Conservation (phyloP, 2,113 vertebrate genomes). For the Eubucco bourcierii region DNA sequence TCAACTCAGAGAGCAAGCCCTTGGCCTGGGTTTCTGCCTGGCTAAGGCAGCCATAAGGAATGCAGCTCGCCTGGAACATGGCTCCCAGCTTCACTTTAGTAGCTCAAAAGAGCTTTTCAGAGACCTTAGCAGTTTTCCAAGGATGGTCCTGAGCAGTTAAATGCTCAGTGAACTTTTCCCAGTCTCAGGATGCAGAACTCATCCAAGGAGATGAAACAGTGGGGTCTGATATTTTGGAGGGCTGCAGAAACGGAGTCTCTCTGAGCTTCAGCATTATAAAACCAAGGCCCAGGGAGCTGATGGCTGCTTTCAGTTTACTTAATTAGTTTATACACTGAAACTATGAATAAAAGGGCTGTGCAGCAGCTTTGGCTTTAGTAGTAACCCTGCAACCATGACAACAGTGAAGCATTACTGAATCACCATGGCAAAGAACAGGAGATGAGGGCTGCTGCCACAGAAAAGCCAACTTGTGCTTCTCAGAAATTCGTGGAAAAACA, state of each 20-base stretch:
- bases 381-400: constrained; percentile 70
- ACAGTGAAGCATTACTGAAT: constrained; percentile 59
- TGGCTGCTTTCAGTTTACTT: constrained; percentile 40
- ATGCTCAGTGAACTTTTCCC: not conserved
- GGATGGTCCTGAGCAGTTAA: not conserved
- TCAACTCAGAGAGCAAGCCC: not conserved
- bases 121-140: not conserved
- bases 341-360: constrained; percentile 61
- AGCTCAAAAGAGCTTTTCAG: constrained; percentile 20
- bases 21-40: not conserved
- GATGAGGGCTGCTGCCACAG: not conserved
- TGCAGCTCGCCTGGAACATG: not conserved
- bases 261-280: not conserved
- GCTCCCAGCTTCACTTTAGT: not conserved
- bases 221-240: not conserved
- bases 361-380: constrained; percentile 44
- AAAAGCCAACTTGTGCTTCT: not conserved
- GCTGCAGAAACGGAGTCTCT: not conserved
- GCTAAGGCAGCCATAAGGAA: constrained; percentile 9
- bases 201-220: not conserved
- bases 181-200: not conserved
- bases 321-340: constrained; percentile 54
- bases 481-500: not conserved
- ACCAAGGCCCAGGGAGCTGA: constrained; percentile 24
- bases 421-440: constrained; percentile 60